phyloP scores from a whole-genome alignment of 1,140 invertebrate species.

The Anoplolepis gracilipes region DNA sequence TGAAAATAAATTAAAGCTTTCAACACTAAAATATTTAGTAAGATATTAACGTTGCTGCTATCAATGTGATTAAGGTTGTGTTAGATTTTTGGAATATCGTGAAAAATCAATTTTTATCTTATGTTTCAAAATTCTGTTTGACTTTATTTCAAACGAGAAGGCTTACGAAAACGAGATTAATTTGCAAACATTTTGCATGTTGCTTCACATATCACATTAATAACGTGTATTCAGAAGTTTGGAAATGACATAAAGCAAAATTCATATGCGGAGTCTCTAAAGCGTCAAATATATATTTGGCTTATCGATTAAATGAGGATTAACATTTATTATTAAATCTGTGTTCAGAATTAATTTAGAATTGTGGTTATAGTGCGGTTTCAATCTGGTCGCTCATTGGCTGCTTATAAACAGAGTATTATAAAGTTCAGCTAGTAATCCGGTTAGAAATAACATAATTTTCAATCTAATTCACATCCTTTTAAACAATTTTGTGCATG shows the following conservation, averaged over 20 bases:
- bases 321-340: slow-evolving; percentile 38
- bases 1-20: neutral
- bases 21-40: neutral
- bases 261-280: neutral
- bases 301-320: slow-evolving; percentile 24
- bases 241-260: slow-evolving; percentile 14
- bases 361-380: neutral
- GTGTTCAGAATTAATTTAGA: slow-evolving; percentile 14
- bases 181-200: slow-evolving; percentile 31
- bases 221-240: slow-evolving; percentile 15
- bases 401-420: slow-evolving; percentile 7
- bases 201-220: slow-evolving; percentile 17
- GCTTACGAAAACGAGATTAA: slow-evolving; percentile 30
- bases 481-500: neutral
- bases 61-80: neutral
- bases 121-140: slow-evolving; percentile 21
- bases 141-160: neutral
- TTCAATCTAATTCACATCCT: neutral
- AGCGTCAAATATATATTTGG: slow-evolving; percentile 13
- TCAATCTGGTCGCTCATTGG: neutral
- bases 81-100: neutral
- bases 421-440: neutral
- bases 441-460: neutral
- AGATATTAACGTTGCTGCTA: neutral
- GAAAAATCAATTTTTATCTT: neutral